Conservation (phyloP, 2,113 vertebrate genomes). For the Pangasianodon gigas region DNA sequence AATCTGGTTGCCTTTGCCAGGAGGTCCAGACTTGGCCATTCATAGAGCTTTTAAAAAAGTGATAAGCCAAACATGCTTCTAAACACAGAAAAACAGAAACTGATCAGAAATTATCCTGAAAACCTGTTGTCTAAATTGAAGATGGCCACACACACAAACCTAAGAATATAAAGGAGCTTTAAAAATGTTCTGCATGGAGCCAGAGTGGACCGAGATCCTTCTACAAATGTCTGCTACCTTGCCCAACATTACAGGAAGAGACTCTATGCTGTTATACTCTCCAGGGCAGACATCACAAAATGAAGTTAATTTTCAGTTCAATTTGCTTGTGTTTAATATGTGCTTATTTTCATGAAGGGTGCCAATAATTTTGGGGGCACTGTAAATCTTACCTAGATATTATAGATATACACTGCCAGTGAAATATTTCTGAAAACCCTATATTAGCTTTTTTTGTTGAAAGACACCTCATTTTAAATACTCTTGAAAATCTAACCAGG, state of each 20-base stretch:
- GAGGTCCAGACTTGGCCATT: no score
- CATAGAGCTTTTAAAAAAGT: no score
- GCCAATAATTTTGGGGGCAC: not conserved
- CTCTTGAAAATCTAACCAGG: not conserved
- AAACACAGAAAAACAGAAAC: no score
- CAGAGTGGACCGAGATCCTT: not conserved
- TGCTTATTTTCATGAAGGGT: not conserved
- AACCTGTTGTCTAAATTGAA: not conserved
- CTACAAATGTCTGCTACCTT: not conserved
- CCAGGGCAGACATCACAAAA: not conserved
- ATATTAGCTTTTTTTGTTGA: not conserved
- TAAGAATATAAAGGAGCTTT: not conserved
- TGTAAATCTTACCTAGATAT: not conserved
- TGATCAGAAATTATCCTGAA: not conserved
- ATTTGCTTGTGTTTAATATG: not conserved
- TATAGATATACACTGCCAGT: not conserved
- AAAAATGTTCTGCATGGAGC: not conserved
- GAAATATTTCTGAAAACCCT: not conserved
- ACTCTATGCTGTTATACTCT: not conserved
- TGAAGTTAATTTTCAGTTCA: not conserved
- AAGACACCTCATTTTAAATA: not conserved
- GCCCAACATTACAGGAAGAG: not conserved
- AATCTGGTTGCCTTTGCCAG: no score
- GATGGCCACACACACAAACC: not conserved
- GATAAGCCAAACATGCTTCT: no score